phyloP scores from a whole-genome alignment of 2,888 invertebrate genomes.

The Andrena dorsata region DNA sequence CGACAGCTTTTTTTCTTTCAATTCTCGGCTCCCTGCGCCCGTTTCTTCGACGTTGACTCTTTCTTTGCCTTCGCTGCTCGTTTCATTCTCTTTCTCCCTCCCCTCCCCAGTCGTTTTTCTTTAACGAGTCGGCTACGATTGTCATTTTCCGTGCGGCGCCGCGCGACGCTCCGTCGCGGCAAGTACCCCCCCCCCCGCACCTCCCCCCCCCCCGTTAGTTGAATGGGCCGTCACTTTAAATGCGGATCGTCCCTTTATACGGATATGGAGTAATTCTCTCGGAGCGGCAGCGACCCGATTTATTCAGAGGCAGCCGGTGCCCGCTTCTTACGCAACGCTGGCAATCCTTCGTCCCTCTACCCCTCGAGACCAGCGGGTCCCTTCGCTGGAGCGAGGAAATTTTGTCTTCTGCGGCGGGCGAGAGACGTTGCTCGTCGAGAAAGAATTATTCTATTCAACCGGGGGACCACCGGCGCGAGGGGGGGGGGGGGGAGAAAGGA shows the following conservation, averaged over 20 bases:
- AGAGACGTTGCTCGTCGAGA: constrained; percentile 5
- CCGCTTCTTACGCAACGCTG: constrained; percentile 56
- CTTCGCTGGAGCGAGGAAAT: constrained; percentile 39
- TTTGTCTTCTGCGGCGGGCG: constrained; percentile 23
- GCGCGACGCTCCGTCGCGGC: constrained; percentile 31
- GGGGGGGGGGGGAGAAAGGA: too few relatives aligned
- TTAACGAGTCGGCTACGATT: constrained; percentile 50
- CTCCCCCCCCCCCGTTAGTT: constrained; percentile 7
- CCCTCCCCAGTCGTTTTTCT: not conserved
- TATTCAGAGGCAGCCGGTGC: constrained; percentile 57
- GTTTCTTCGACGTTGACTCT: constrained; percentile 13
- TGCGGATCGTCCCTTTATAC: constrained; percentile 49
- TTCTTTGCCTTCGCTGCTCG: not conserved
- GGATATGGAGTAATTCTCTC: constrained; percentile 59
- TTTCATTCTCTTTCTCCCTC: not conserved
- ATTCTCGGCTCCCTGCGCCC: not conserved
- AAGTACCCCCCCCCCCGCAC: constrained; percentile 14
- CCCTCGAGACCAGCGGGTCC: constrained; percentile 16
- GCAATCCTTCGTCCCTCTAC: constrained; percentile 28
- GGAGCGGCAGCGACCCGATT: constrained; percentile 61
- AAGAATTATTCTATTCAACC: constrained; percentile 53
- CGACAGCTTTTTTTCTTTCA: not conserved
- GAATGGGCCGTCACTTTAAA: constrained; percentile 54
- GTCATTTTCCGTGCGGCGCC: constrained; percentile 55
- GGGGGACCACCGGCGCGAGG: not conserved